Evolutionary conservation across 1,140 invertebrate species (phyloP), one percentile per base, ranked within the genome.

Genomic region (Papilio helenus): DNA sequence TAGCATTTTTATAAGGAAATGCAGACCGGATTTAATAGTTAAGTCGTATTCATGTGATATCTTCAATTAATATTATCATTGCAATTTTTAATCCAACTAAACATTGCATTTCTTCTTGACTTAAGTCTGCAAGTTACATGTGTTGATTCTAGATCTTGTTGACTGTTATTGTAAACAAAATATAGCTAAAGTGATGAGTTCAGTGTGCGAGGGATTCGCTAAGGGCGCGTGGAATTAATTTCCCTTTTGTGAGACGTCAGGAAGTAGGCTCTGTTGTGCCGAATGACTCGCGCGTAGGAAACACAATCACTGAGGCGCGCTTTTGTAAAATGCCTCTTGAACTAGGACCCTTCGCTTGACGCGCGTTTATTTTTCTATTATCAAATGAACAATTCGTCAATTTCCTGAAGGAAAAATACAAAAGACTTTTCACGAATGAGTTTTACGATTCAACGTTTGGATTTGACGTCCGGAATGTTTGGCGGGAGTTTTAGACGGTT

Each of bases 351-450:
- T 26, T 61, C 20, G 14, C 20, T 68, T 68, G 61, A 68, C 61
- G 61, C 58, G 58, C 26, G 26, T 68, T 68, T 65, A 65, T 68
- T 34, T 68, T 68, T 68, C 61, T 68, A 34, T 34, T 29, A 29
- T 68, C 61, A 68, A 68, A 29, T 68, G 61, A 68, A 68, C 23
- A 68, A 68, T 68, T 68, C 61, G 26, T 68, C 61, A 68, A 68
- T 68, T 68, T 68, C 61, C 61, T 29, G 61, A 68, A 34, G 16
- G 61, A 16, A 34, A 29, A 68, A 29, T 68, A 68, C 61, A 68
- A 68, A 68, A 68, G 61, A 68, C 12, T 16, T 18, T 68, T 16
- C 23, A 68, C 61, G 23, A 68, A 68, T 29, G 61, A 68, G 26
- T 68, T 61, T 61, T 61, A 18, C 61, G 29, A 68, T 68, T 68